A percentile compares a stretch with the other conserved stretches of the same genome.
These are phyloP conservation scores for Catotricha subobsoleta DNA, from an alignment of 2,888 invertebrate genomes.

Conservation along the genomic window DNA sequence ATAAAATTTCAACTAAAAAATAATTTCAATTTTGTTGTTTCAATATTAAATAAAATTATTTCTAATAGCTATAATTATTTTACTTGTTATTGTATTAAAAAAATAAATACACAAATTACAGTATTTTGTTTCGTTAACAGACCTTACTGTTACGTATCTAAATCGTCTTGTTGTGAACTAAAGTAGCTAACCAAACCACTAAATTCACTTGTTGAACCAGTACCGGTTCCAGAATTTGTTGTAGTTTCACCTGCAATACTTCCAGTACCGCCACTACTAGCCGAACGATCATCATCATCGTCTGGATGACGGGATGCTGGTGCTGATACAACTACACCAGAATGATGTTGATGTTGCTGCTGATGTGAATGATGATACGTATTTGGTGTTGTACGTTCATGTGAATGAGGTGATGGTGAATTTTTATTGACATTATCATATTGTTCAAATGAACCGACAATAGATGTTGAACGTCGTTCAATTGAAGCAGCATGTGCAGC, in stretches of 20 bases:
- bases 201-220: constrained; percentile 46
- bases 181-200: constrained; percentile 84
- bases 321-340: neutral
- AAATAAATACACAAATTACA: too few species aligned
- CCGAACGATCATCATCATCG: constrained; percentile 1
- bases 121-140: too few species aligned
- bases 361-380: constrained; percentile 2
- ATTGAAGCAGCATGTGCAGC: constrained; percentile 14
- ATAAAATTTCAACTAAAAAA: too few species aligned
- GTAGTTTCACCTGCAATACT: neutral
- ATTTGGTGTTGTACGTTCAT: constrained; percentile 3
- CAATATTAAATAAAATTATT: too few species aligned
- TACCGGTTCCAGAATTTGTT: neutral
- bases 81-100: too few species aligned
- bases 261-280: neutral
- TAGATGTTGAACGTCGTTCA: constrained; percentile 15
- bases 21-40: too few species aligned
- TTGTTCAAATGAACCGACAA: constrained; percentile 14
- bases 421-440: constrained; percentile 17
- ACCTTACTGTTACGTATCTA: constrained; percentile 69
- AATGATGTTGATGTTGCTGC: too few species aligned
- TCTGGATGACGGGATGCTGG: neutral
- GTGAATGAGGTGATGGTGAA: constrained; percentile 17
- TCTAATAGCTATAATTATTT: too few species aligned
- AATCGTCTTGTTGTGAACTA: constrained; percentile 77